Conservation (phyloP, 2,113 vertebrate species). For the Potamarius usumacintae region DNA sequence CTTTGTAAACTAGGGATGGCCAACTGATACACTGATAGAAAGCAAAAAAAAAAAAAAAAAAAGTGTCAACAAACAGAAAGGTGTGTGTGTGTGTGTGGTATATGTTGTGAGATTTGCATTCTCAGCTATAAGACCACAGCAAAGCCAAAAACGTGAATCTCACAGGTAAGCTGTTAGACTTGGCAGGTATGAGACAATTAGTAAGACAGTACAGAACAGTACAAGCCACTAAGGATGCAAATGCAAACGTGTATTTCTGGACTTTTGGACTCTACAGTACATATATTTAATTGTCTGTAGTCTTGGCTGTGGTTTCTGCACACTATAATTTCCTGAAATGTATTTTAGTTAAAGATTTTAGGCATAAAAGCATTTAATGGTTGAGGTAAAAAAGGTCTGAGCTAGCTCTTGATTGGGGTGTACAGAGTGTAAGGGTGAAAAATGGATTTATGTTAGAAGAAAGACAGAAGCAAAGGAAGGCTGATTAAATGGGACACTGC, state of each 20-base stretch:
- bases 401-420: not conserved
- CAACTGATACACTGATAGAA: not conserved
- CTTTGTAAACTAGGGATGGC: not conserved
- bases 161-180: not conserved
- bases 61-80: not conserved
- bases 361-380: not conserved
- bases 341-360: not conserved
- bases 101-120: not conserved
- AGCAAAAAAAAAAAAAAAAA: not conserved
- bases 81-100: not conserved
- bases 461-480: not conserved
- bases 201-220: not conserved
- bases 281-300: not conserved
- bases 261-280: not conserved
- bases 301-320: not conserved
- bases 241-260: not conserved
- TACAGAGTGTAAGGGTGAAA: not conserved
- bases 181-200: not conserved
- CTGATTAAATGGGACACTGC: slow-evolving; percentile 15
- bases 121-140: not conserved
- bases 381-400: not conserved
- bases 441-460: not conserved
- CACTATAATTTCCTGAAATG: not conserved
- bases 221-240: not conserved
- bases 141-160: not conserved